Evolutionary conservation across 2,888 invertebrate genomes (phyloP).

Genomic region (Polydrusus cervinus): DNA sequence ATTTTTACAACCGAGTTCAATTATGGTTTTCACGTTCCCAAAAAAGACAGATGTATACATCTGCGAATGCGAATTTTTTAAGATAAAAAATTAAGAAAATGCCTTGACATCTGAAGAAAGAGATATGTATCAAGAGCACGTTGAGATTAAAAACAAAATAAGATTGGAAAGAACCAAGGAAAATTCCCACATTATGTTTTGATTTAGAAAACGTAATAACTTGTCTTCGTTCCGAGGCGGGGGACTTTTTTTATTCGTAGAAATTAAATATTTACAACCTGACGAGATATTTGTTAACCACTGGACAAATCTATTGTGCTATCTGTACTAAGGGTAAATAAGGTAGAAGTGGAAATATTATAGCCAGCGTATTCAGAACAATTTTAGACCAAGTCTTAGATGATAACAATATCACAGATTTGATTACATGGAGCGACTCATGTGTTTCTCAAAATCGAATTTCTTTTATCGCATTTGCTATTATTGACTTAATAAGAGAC

Average conservation of each 20-base stretch:
- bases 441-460: constrained; percentile 25
- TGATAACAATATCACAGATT: constrained; percentile 52
- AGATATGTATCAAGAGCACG: constrained; percentile 38
- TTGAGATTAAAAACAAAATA: constrained; percentile 39
- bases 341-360: constrained; percentile 3
- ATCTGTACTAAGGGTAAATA: constrained; percentile 47
- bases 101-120: constrained; percentile 36
- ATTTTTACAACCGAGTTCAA: too few species aligned
- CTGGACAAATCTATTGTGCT: constrained; percentile 51
- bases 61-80: constrained; percentile 40
- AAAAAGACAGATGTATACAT: constrained; percentile 46
- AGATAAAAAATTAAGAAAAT: constrained; percentile 40
- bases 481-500: constrained; percentile 6
- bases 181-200: constrained; percentile 16
- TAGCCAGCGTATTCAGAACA: neutral
- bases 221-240: constrained; percentile 51
- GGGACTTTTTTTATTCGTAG: constrained; percentile 49
- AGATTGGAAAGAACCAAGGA: constrained; percentile 39
- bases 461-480: constrained; percentile 27
- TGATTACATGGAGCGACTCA: constrained; percentile 54
- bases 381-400: constrained; percentile 40
- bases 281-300: constrained; percentile 52
- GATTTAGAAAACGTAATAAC: constrained; percentile 56
- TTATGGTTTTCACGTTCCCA: constrained; percentile 53
- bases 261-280: constrained; percentile 55